Evolutionary conservation across 2,888 invertebrate species (phyloP).

Genomic region (Platycheirus albimanus): DNA sequence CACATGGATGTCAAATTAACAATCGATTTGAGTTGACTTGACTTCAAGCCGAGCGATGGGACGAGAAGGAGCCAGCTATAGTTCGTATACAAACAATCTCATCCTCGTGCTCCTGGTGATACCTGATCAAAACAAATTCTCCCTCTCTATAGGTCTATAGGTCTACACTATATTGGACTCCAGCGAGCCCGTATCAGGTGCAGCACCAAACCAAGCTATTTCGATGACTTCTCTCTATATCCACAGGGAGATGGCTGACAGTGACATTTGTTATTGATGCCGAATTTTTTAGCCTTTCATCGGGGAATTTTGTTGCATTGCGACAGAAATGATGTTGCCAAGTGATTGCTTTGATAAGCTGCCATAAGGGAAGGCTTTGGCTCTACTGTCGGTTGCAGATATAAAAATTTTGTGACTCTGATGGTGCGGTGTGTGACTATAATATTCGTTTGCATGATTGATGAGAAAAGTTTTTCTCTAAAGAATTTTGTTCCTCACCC

Average conservation of each 20-base stretch:
- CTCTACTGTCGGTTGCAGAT: slow-evolving; percentile 41
- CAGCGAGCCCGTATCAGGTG: background rate
- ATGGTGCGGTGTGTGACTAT: slow-evolving; percentile 9
- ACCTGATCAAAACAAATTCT: slow-evolving; percentile 49
- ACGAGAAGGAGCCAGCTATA: too few relatives aligned
- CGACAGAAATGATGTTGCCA: slow-evolving; percentile 65
- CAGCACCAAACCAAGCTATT: too few relatives aligned
- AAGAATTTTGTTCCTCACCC: too few relatives aligned
- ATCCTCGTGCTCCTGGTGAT: slow-evolving; percentile 15
- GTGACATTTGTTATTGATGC: slow-evolving; percentile 64
- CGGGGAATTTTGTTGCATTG: slow-evolving; percentile 66
- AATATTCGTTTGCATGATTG: slow-evolving; percentile 45
- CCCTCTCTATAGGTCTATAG: background rate
- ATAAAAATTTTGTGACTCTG: slow-evolving; percentile 23
- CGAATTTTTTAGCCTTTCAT: slow-evolving; percentile 57
- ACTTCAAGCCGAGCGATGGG: slow-evolving; percentile 20
- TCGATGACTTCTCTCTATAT: slow-evolving; percentile 16
- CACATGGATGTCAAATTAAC: slow-evolving; percentile 56
- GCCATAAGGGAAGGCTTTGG: slow-evolving; percentile 30
- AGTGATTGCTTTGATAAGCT: slow-evolving; percentile 62
- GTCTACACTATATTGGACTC: slow-evolving; percentile 2
- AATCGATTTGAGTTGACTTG: slow-evolving; percentile 59
- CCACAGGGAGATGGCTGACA: slow-evolving; percentile 34
- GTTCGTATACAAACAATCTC: slow-evolving; percentile 4
- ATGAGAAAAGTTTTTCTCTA: slow-evolving; percentile 28